These are phyloP conservation scores for Trichosurus vulpecula DNA, from an alignment of 2,797 vertebrate genomes.

Conservation along the genomic window DNA sequence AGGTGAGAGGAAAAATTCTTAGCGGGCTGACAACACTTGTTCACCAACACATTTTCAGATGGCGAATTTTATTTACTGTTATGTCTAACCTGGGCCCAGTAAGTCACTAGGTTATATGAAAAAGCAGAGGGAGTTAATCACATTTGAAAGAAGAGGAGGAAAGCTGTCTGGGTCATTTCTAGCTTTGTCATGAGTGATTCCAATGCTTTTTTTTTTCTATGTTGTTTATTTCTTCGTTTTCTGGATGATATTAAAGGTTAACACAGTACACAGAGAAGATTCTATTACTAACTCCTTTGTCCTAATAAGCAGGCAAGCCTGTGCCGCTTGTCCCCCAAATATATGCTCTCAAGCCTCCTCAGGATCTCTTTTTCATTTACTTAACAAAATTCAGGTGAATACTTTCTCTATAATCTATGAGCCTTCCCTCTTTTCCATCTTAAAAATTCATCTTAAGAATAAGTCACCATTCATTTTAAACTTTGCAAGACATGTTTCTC, in stretches of 20 bases:
- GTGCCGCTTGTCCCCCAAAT: constrained; percentile 9
- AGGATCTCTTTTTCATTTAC: not conserved
- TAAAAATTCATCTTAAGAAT: not conserved
- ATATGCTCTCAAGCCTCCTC: not conserved
- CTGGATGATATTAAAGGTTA: not conserved
- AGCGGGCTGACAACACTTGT: constrained; percentile 19
- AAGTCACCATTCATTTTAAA: not conserved
- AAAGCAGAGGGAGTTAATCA: constrained; percentile 63
- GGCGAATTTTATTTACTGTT: constrained; percentile 70
- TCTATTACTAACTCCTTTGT: not conserved
- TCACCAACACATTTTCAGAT: constrained; percentile 59
- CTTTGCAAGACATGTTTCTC: not conserved
- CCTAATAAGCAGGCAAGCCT: not conserved
- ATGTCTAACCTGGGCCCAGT: constrained; percentile 57
- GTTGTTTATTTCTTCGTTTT: constrained; percentile 65
- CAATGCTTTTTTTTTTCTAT: not conserved
- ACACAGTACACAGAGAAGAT: not conserved
- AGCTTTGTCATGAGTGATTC: constrained; percentile 73
- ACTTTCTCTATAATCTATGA: not conserved
- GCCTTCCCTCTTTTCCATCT: not conserved
- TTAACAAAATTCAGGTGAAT: not conserved
- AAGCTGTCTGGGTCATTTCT: constrained; percentile 71
- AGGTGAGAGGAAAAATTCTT: constrained; percentile 7
- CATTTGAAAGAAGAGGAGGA: constrained; percentile 61
- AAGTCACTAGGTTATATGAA: constrained; percentile 62